Base-by-base conservation (phyloP, 2,888 invertebrate species). In the Aproaerema taeniolella region DNA sequence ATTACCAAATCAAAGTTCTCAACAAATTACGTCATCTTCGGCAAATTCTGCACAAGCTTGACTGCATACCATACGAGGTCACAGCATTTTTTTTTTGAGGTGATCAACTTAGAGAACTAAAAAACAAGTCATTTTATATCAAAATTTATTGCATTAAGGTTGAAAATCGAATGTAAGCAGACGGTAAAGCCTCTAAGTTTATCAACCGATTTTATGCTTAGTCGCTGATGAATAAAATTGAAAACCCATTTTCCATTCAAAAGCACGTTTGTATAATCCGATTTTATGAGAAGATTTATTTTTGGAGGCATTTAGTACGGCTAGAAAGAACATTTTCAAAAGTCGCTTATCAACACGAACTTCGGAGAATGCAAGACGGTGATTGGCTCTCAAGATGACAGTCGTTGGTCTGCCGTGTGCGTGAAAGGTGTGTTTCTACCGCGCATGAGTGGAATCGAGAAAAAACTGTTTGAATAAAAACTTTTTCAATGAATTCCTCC, bases 21-120 rank as follows among this genome's bases (percentile, higher is more conserved):
- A n/a, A n/a, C n/a, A n/a, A n/a, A 28, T 28, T 28, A 28, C 28
- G 28, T 28, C 28, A 28, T 28, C 4, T 3, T 67, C 62, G 57
- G 52, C 45, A 31, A 20, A 38, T 28, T 28, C 28, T 11, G 42
- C 56, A 47, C 46, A 35, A 31, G 44, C 46, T 39, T 41, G 45
- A 59, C 58, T 48, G 46, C 61, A 73, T 75, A 67, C 73, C 68
- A 45, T 39, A 54, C 72, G 79, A 79, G 80, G 81, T 71, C 79
- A 67, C 53, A 51, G 43, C n/a, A n/a, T n/a, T 74, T 78, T 77
- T 78, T 77, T 79, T 76, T 61, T 67, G 66, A 75, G 76, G 78
- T 75, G 67, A 77, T 66, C 80, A 68, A 74, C 62, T 75, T 46
- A 43, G n/a, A n/a, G n/a, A n/a, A n/a, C n/a, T n/a, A n/a, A n/a